Percentiles rank a stretch among this genome's conserved stretches.
Evolutionary conservation across 2,888 invertebrate species (phyloP).

Genomic region (Orthosia gothica): DNA sequence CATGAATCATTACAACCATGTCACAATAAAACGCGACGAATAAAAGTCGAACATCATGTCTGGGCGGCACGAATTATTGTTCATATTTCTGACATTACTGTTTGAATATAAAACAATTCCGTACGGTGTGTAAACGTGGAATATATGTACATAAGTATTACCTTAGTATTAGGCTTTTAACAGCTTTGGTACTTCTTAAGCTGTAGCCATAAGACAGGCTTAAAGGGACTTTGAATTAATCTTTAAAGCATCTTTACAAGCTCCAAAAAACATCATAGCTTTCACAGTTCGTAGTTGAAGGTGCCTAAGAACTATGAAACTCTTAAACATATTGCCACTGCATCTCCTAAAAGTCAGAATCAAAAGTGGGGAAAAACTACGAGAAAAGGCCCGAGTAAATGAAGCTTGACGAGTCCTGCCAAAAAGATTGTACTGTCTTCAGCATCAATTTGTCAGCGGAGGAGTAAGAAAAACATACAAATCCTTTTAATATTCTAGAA

Average conservation of each 20-base stretch:
- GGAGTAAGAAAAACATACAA: too few relatives aligned
- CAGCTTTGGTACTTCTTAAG: too few relatives aligned
- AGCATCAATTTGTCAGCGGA: too few relatives aligned
- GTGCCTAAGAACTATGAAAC: too few relatives aligned
- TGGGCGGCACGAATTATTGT: constrained; percentile 61
- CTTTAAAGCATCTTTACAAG: not conserved
- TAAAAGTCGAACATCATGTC: constrained; percentile 64
- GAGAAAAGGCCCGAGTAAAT: too few relatives aligned
- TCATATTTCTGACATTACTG: constrained; percentile 54
- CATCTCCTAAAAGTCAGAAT: too few relatives aligned
- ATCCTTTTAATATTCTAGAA: not conserved
- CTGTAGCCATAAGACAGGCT: not conserved
- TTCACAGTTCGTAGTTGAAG: too few relatives aligned
- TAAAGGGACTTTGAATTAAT: not conserved
- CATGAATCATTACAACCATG: constrained; percentile 60
- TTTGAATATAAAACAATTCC: constrained; percentile 44
- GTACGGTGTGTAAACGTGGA: not conserved
- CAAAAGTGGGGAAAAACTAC: too few relatives aligned
- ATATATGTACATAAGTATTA: not conserved
- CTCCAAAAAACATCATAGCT: not conserved
- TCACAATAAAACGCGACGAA: constrained; percentile 65
- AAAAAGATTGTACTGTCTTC: too few relatives aligned
- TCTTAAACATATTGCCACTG: too few relatives aligned
- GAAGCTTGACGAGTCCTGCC: too few relatives aligned
- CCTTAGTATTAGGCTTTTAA: too few relatives aligned